Evolutionary conservation across 2,888 invertebrate species (phyloP), one percentile per base, ranked within the genome.

Genomic region (Sphaeridia pumilis): DNA sequence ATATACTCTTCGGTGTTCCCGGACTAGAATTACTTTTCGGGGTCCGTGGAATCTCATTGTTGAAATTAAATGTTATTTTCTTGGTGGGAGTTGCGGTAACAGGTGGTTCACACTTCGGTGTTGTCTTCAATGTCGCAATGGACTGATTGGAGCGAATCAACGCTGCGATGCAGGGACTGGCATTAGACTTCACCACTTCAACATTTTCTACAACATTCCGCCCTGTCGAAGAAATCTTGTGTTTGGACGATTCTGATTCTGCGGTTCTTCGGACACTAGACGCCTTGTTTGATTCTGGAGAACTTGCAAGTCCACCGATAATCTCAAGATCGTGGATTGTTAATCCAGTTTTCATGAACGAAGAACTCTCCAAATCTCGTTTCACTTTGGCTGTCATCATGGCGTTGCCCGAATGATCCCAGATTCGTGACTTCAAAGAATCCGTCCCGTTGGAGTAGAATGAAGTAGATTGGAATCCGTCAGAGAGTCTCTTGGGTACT

Each of bases 361-460:
- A 52, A 17, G 52, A 46, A 38, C 41, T 44, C 26, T 62, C 62
- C 1, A 62, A 56, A 3, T 57, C 53, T 17, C 60, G 59, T 26
- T 59, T 60, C 36, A 62, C 58, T 50, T 56, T 55, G 10, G 60
- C 62, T 44, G 60, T 60, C 54, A 60, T 55, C 48, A 62, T 46
- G 44, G 60, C 57, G 12, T 49, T 51, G 34, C 59, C 62, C 4
- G 60, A 59, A 21, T 58, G 56, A 42, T 59, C 60, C 60, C 62
- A 60, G 1, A 58, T 58, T 17, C 56, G 36, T 1, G 58, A 54
- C 22, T 54, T 59, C 31, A 46, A 41, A 1, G 38, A 22, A 7
- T 46, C 46, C n/a, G 46, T 46, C 17, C 41, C 46, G 2, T 46
- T 46, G 1, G 52, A 52, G 27, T 52, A 52, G 25, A 52, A 52